Conservation (phyloP, 2,113 vertebrate species). For the Podocnemis expansa region DNA sequence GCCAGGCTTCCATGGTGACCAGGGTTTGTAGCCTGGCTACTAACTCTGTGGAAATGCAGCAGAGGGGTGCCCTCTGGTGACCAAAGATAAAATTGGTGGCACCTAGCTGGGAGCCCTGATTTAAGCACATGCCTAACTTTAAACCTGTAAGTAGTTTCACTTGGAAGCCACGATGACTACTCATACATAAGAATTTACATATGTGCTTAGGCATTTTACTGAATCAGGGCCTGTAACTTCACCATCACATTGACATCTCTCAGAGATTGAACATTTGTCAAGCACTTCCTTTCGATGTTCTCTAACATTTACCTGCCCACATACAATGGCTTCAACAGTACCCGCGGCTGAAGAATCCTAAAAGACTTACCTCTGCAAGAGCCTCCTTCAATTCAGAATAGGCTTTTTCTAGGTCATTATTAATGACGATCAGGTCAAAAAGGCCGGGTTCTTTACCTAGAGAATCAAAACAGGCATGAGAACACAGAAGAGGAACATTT, state of each 20-base stretch:
- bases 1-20: too few species aligned
- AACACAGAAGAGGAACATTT: fast-evolving
- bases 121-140: background rate
- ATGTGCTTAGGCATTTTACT: background rate
- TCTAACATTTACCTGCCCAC: background rate
- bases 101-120: too few species aligned
- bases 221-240: background rate
- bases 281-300: background rate
- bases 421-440: slow-evolving; percentile 90
- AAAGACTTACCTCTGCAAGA: slow-evolving; percentile 84
- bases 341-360: fast-evolving
- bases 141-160: background rate
- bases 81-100: too few species aligned
- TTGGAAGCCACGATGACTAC: background rate
- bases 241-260: background rate
- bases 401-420: slow-evolving; percentile 88
- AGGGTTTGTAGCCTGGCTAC: too few species aligned
- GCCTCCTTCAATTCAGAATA: slow-evolving; percentile 80
- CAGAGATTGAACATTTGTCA: background rate
- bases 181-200: background rate
- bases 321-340: fast-evolving
- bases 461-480: background rate
- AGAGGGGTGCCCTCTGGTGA: too few species aligned
- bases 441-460: slow-evolving; percentile 88
- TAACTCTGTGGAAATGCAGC: too few species aligned